Conservation (phyloP, 2,797 vertebrate genomes). For the Gymnoscopelus microlampas region DNA sequence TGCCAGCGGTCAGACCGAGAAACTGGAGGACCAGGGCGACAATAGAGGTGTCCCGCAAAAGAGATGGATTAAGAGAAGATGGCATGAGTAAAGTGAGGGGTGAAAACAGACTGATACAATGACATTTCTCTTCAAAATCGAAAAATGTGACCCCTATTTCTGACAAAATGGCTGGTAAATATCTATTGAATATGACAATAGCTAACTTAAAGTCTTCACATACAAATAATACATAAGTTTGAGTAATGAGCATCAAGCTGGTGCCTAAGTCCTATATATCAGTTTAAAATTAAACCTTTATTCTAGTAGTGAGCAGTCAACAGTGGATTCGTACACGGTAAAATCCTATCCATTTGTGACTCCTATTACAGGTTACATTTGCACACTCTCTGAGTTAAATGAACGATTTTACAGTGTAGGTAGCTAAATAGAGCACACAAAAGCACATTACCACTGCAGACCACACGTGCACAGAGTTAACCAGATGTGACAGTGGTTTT, state of each 20-base stretch:
- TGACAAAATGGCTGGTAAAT: no score
- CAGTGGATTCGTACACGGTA: no score
- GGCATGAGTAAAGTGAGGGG: neutral
- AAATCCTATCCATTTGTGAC: no score
- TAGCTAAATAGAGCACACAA: neutral
- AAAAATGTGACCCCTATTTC: no score
- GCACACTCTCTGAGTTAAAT: neutral
- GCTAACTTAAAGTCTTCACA: no score
- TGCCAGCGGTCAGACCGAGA: slow-evolving; percentile 90
- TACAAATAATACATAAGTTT: no score
- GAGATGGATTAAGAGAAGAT: neutral
- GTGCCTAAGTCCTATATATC: no score
- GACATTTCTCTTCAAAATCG: no score
- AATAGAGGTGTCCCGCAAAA: neutral
- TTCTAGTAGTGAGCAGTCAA: no score
- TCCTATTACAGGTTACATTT: neutral
- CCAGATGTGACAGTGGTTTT: neutral
- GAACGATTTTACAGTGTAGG: neutral
- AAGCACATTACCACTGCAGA: neutral
- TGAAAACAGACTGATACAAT: neutral
- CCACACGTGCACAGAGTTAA: neutral
- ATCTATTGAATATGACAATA: no score
- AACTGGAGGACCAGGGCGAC: slow-evolving; percentile 66
- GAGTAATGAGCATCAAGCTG: no score
- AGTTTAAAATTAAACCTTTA: no score